Percentiles rank a stretch among this genome's conserved stretches.
Conservation (phyloP, 1,140 invertebrate species). For the Caenorhabditis brenneri region DNA sequence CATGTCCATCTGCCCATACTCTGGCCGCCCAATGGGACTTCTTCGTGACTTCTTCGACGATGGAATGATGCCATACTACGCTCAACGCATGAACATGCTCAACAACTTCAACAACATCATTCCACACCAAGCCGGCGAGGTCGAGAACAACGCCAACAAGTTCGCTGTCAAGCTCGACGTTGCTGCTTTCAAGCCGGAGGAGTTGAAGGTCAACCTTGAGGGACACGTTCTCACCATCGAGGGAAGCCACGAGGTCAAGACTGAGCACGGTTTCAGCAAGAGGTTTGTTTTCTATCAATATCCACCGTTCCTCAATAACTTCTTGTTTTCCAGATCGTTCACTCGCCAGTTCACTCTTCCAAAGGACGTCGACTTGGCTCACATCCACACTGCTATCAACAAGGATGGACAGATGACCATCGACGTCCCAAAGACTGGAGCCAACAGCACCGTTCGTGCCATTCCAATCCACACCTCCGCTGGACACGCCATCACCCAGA, state of each 20-base stretch:
- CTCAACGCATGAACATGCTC: neutral
- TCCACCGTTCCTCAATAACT: neutral
- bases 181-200: slow-evolving; percentile 61
- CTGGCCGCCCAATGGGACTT: neutral
- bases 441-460: neutral
- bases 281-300: slow-evolving; percentile 30
- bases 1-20: slow-evolving; percentile 27
- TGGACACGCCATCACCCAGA: slow-evolving; percentile 14
- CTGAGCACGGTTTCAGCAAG: slow-evolving; percentile 48
- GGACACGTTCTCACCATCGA: slow-evolving; percentile 62
- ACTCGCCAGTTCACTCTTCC: slow-evolving; percentile 45
- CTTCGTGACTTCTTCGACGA: neutral
- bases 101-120: slow-evolving; percentile 39
- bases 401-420: slow-evolving; percentile 42
- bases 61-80: neutral
- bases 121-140: slow-evolving; percentile 28
- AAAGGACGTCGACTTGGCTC: slow-evolving; percentile 29
- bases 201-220: slow-evolving; percentile 62
- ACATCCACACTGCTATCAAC: neutral
- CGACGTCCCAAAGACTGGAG: slow-evolving; percentile 37
- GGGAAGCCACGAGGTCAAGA: slow-evolving; percentile 61
- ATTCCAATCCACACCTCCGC: neutral
- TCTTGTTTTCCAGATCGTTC: slow-evolving; percentile 32
- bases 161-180: slow-evolving; percentile 62
- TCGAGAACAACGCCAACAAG: slow-evolving; percentile 52